phyloP scores from a whole-genome alignment of 2,888 invertebrate genomes.

The Drosophila flavopinicola region DNA sequence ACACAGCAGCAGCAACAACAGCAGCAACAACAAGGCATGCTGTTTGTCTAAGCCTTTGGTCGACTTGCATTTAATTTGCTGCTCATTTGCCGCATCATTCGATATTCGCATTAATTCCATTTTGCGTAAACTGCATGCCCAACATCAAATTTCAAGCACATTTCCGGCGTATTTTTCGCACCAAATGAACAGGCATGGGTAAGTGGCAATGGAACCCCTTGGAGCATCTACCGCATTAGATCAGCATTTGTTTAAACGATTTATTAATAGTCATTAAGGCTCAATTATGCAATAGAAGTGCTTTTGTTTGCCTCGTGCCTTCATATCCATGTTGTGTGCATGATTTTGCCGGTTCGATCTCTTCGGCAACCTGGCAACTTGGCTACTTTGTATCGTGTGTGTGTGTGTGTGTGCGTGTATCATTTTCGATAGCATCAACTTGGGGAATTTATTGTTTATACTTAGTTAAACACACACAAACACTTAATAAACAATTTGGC shows the following conservation, averaged over 20 bases:
- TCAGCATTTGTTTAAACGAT: constrained; percentile 46
- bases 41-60: constrained; percentile 44
- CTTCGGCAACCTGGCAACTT: constrained; percentile 17
- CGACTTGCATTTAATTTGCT: constrained; percentile 55
- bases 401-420: constrained; percentile 40
- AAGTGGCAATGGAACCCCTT: constrained; percentile 11
- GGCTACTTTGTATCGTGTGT: background rate
- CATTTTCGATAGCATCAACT: constrained; percentile 60
- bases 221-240: constrained; percentile 42
- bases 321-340: constrained; percentile 6
- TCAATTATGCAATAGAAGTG: constrained; percentile 66
- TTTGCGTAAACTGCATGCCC: constrained; percentile 27
- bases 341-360: constrained; percentile 19
- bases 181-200: constrained; percentile 7
- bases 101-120: constrained; percentile 59
- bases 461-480: constrained; percentile 53
- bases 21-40: constrained; percentile 39
- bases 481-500: constrained; percentile 73
- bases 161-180: constrained; percentile 51
- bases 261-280: constrained; percentile 61
- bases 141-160: constrained; percentile 43
- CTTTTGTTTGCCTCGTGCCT: constrained; percentile 43
- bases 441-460: constrained; percentile 66
- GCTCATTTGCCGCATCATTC: constrained; percentile 76
- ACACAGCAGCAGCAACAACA: constrained; percentile 1